Evolutionary conservation across 2,113 vertebrate species (phyloP).

Genomic region (Seriola rivoliana): DNA sequence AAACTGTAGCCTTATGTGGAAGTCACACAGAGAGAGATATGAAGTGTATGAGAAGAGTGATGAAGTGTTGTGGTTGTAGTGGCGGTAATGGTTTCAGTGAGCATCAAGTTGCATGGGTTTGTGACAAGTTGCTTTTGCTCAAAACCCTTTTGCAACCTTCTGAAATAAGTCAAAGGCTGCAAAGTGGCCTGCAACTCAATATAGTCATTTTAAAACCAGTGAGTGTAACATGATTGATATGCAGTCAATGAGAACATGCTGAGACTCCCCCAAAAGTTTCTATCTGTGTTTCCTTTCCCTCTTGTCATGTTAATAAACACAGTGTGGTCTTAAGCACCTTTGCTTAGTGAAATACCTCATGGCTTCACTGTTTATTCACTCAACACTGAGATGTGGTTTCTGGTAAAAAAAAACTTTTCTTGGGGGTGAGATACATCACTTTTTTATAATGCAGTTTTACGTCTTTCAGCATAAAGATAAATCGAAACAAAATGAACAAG

Average conservation of each 20-base stretch:
- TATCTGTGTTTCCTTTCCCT: slow-evolving; percentile 14
- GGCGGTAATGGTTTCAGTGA: slow-evolving; percentile 43
- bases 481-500: too few relatives aligned
- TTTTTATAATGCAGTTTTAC: background rate
- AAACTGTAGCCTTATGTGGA: slow-evolving; percentile 1
- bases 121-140: slow-evolving; percentile 11
- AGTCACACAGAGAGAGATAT: slow-evolving; percentile 8
- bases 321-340: background rate
- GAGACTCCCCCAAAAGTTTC: background rate
- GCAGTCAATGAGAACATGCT: background rate
- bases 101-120: slow-evolving; percentile 37
- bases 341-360: background rate
- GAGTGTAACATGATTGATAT: background rate
- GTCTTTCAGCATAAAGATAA: background rate
- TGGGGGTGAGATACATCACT: background rate
- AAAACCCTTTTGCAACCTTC: background rate
- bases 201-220: background rate
- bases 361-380: background rate
- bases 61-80: slow-evolving; percentile 44
- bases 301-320: slow-evolving; percentile 20
- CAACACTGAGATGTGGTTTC: slow-evolving; percentile 16
- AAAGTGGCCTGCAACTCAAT: background rate
- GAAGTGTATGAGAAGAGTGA: background rate
- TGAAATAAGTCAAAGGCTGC: slow-evolving; percentile 1
- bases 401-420: slow-evolving; percentile 13